Base-by-base conservation (phyloP, 1,140 invertebrate genomes). In the Nasonia vitripennis region DNA sequence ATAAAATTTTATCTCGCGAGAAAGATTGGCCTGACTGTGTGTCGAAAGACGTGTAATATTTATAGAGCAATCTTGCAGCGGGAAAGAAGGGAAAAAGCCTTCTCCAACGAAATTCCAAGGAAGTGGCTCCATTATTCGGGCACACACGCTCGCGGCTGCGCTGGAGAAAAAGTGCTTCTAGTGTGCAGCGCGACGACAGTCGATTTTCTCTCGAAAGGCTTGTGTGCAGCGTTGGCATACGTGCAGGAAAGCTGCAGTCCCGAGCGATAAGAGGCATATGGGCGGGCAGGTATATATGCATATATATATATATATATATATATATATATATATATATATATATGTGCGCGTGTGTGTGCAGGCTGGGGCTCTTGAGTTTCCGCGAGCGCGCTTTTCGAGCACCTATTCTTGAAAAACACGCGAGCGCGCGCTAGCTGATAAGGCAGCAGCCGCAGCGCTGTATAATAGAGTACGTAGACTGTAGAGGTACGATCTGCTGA, bases 361-460 rank as follows among this genome's bases (percentile, higher is more conserved):
- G 4, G 34, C 34, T 37, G 34, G 5, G 12, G 14, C 48, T 23
- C 48, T 78, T 78, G n/a, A 17, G 27, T 62, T 62, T 48, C n/a
- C 48, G 55, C 45, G 45, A 45, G 75, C 12, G 75, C 48, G 75
- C 48, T 78, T 78, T 51, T 51, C 75, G 31, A 79, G 78, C 9
- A 31, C 34, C n/a, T 79, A 41, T 79, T 79, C 78, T 67, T 79
- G 31, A 79, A 62, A 67, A 67, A 79, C 48, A 67, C 41, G 48
- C 34, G 27, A 27, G 12, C 31, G 34, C 51, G 1, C 51, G 2
- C 20, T 62, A 20, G 55, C 55, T 17, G 51, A 67, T 79, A 67
- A 67, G 55, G 14, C 55, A 62, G 55, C 17, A 62, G 55, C 55
- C 0, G 55, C 20, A 6, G 20, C 55, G 55, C 14, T 3, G 55